phyloP scores from a whole-genome alignment of 1,140 invertebrate species.

The Cotesia vestalis region DNA sequence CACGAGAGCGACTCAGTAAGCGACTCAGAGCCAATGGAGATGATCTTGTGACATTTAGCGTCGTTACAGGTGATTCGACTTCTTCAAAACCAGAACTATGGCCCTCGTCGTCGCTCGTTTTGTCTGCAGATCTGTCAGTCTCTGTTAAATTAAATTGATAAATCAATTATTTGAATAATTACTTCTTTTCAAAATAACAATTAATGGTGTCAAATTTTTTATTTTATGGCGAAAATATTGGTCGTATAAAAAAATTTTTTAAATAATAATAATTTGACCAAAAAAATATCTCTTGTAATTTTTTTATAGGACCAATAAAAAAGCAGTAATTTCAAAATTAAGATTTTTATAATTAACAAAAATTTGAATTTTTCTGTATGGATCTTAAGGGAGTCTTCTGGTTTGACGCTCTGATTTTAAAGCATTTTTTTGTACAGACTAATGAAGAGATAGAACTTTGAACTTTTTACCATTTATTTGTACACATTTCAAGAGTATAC shows the following conservation, averaged over 20 bases:
- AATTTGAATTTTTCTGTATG: too few relatives aligned
- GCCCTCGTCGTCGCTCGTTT: conserved; percentile 69
- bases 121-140: conserved; percentile 51
- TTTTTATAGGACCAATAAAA: too few relatives aligned
- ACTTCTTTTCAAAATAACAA: not conserved
- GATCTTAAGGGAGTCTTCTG: too few relatives aligned
- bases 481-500: too few relatives aligned
- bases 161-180: not conserved
- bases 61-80: conserved; percentile 62
- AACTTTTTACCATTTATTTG: too few relatives aligned
- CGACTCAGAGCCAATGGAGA: conserved; percentile 68
- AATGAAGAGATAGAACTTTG: too few relatives aligned
- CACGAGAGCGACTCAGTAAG: conserved; percentile 69
- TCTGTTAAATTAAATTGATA: conserved; percentile 37
- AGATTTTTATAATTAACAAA: too few relatives aligned
- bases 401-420: too few relatives aligned
- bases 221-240: conserved; percentile 8
- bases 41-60: conserved; percentile 63
- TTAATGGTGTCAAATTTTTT: conserved; percentile 22
- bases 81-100: conserved; percentile 72
- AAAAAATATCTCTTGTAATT: too few relatives aligned
- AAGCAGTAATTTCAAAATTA: too few relatives aligned
- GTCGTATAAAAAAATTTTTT: not conserved
- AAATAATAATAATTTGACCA: too few relatives aligned
- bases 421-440: too few relatives aligned